phyloP scores from a whole-genome alignment of 1,140 invertebrate genomes.

The Charaxes varanes region DNA sequence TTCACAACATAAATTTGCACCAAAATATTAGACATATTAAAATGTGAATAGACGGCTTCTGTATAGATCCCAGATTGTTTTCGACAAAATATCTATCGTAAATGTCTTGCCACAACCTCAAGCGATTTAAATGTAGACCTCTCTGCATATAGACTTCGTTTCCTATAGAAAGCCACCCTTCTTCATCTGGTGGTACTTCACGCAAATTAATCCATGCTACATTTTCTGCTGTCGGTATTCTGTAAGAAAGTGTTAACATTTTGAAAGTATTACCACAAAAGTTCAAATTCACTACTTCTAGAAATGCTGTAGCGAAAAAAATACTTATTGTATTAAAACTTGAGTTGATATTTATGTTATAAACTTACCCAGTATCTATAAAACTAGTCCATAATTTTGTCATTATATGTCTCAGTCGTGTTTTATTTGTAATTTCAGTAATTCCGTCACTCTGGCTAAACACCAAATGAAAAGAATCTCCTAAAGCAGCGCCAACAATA shows the following conservation, averaged over 20 bases:
- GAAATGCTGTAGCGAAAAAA: too few species aligned
- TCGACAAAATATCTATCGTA: slow-evolving; percentile 47
- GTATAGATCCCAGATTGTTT: slow-evolving; percentile 13
- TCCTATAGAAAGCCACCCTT: slow-evolving; percentile 38
- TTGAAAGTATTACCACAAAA: too few species aligned
- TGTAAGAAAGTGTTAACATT: slow-evolving; percentile 28
- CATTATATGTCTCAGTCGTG: slow-evolving; percentile 15
- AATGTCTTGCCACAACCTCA: slow-evolving; percentile 43
- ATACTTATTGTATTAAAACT: background rate
- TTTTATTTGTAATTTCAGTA: slow-evolving; percentile 9
- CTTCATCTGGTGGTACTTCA: slow-evolving; percentile 13
- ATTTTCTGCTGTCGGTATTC: slow-evolving; percentile 25
- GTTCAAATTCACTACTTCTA: too few species aligned
- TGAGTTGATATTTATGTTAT: background rate
- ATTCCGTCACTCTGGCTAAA: slow-evolving; percentile 27
- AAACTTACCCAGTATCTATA: slow-evolving; percentile 39
- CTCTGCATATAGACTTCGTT: slow-evolving; percentile 10
- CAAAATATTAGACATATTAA: slow-evolving; percentile 1
- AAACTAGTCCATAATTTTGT: slow-evolving; percentile 39
- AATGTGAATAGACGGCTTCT: slow-evolving; percentile 11
- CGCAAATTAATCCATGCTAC: slow-evolving; percentile 31
- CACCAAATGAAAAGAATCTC: slow-evolving; percentile 35
- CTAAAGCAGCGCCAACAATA: slow-evolving; percentile 28
- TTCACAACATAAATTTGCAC: too few species aligned
- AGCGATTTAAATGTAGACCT: slow-evolving; percentile 32